Conservation (phyloP, 2,113 vertebrate species). For the Cygnus atratus region DNA sequence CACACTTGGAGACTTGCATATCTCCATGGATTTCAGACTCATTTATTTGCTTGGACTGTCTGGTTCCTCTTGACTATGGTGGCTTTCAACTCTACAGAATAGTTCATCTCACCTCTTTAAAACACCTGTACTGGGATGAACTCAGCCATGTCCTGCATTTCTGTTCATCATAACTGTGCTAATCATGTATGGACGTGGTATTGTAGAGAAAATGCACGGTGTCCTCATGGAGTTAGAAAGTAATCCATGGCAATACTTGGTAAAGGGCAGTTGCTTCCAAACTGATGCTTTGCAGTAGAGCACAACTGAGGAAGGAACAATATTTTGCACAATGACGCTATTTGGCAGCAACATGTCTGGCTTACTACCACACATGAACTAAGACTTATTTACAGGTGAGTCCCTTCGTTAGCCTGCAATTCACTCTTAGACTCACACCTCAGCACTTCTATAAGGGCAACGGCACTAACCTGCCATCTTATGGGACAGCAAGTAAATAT, state of each 20-base stretch:
- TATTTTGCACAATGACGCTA: not conserved
- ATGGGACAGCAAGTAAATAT: not conserved
- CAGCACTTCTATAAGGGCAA: not conserved
- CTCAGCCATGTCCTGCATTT: not conserved
- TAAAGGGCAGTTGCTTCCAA: not conserved
- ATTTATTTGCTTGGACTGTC: too few species aligned
- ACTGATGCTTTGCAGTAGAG: not conserved
- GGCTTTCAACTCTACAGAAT: not conserved
- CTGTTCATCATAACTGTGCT: not conserved
- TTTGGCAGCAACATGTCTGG: not conserved
- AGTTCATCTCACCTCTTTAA: not conserved
- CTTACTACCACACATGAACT: not conserved
- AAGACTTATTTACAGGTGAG: not conserved
- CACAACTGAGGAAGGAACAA: not conserved
- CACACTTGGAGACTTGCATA: not conserved
- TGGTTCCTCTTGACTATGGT: not conserved
- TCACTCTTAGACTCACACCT: not conserved
- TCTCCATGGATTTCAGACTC: not conserved
- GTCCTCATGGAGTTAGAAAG: not conserved
- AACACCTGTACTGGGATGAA: not conserved
- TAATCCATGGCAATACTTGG: not conserved
- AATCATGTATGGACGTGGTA: not conserved
- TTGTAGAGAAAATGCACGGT: not conserved
- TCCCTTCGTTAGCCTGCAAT: not conserved
- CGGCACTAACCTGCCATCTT: not conserved